Evolutionary conservation across 2,113 vertebrate species (phyloP), one percentile per base, ranked within the genome.

Genomic region (Alligator mississippiensis): DNA sequence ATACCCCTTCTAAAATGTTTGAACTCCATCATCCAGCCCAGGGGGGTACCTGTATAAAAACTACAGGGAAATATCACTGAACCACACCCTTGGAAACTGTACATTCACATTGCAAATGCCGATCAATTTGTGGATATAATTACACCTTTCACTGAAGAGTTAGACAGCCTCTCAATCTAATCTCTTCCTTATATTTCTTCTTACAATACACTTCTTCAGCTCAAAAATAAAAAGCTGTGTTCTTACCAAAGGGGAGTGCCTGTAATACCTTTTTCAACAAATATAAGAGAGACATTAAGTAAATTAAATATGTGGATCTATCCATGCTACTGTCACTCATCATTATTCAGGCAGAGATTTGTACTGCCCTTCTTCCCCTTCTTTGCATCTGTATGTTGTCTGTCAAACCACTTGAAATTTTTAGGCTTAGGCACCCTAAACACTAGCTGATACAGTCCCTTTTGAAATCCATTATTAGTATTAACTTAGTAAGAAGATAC

Each of bases 11-110:
- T 57, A 74, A 83, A 77, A 4, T 61, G 4, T 63, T 84, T 18
- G 70, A 22, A 87, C 77, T 59, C 34, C 55, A 14, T 19, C 62
- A 57, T 5, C 4, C 21, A 89, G 70, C 38, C 77, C 55, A 38
- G 85, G 87, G 78, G 62, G 21, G 90, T 12, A 34, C 2, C 54
- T 80, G 17, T 78, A 64, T 63, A 85, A 89, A 92, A 95, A 79
- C 54, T 21, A 24, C 18, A 85, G 54, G 8, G 25, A 78, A 91
- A 85, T 81, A 81, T 17, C 3, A 1, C 0, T 17, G 11, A 78
- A 21, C 22, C 30, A 68, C 80, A 74, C 64, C 86, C 91, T 92
- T 86, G 89, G 90, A 94, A 89, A 18, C 24, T 68, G 64, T 88
- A 90, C 14, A 11, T 1, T 4, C 19, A 81, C 28, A 54, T 6